Conservation (phyloP, 2,113 vertebrate species). For the Gasterosteus nipponicus region DNA sequence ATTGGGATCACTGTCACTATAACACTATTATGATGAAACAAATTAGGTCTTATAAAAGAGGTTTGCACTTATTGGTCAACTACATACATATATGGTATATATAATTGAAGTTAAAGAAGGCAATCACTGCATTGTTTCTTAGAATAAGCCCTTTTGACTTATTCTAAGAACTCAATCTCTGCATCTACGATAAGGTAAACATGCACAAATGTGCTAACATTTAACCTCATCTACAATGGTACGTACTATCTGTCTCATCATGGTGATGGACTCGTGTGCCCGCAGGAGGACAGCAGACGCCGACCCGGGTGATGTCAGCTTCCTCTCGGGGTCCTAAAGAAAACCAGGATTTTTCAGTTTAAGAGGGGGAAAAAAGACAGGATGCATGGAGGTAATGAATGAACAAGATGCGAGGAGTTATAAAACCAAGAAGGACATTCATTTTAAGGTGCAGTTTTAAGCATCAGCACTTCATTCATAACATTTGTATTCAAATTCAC, state of each 20-base stretch:
- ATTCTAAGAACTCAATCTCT: neutral
- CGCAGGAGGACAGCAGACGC: conserved; percentile 43
- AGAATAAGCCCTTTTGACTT: neutral
- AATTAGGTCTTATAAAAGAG: neutral
- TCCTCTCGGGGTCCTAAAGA: conserved; percentile 41
- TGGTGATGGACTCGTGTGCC: conserved; percentile 32
- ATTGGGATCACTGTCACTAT: neutral
- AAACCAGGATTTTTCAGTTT: neutral
- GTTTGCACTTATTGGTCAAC: neutral
- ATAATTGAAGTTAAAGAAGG: neutral
- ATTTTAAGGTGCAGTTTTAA: neutral
- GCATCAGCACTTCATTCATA: neutral
- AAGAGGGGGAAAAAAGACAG: neutral
- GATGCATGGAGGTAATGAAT: neutral
- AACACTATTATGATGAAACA: neutral
- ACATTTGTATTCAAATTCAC: neutral
- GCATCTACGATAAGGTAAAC: neutral
- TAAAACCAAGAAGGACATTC: neutral
- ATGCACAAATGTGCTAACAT: neutral
- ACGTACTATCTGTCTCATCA: conserved; percentile 48
- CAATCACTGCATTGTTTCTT: neutral
- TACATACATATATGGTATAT: neutral
- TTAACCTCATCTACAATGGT: neutral
- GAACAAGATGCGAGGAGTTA: neutral
- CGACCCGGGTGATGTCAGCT: conserved; percentile 5